Base-by-base conservation (phyloP, 2,113 vertebrate species). In the Epinephelus moara region DNA sequence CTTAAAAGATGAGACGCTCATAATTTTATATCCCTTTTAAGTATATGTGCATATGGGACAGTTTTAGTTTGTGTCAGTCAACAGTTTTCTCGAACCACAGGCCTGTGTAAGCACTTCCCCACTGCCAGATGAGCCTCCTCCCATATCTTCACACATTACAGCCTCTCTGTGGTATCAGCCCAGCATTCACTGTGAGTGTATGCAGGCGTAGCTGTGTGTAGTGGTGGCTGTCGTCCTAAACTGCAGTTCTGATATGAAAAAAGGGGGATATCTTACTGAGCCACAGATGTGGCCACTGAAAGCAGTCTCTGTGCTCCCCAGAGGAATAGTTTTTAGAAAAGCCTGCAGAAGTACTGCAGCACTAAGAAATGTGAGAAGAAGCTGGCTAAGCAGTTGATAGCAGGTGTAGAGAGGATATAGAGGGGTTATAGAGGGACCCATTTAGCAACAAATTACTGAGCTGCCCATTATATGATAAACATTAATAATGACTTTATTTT, bases 231-330 rank as follows among this genome's bases (percentile, higher is more conserved):
- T 85, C 2, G 11, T 75, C 52, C 49, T 85, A 87, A 89, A 57
- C 77, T 82, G 74, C 68, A 75, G 19, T 70, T 80, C 49, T 84
- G 70, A 85, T 82, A 60, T 57, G 25, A 53, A 83, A 75, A 66
- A 80, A 55, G 69, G 40, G 50, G 40, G 56, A 75, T 77, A 84
- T 81, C 64, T 82, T 18, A 72, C 67, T 47, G 59, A 84, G 63
- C n/a, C 81, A 68, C 89, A 87, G 81, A 89, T 85, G 85, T 81
- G 70, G 67, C 81, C 64, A 19, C 74, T 81, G 78, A 91, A 85
- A 85, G 78, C 42, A 33, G 53, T 19, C 17, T 57, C 61, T 86
- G 37, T 64, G n/a, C 66, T 84, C 82, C 82, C 84, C 61, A 62
- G 88, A 88, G 82, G 63, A 71, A 78, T 23, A 47, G 57, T 71